These are phyloP conservation scores for Pachycephala philippinensis DNA, from an alignment of 2,113 vertebrate genomes.

Conservation along the genomic window DNA sequence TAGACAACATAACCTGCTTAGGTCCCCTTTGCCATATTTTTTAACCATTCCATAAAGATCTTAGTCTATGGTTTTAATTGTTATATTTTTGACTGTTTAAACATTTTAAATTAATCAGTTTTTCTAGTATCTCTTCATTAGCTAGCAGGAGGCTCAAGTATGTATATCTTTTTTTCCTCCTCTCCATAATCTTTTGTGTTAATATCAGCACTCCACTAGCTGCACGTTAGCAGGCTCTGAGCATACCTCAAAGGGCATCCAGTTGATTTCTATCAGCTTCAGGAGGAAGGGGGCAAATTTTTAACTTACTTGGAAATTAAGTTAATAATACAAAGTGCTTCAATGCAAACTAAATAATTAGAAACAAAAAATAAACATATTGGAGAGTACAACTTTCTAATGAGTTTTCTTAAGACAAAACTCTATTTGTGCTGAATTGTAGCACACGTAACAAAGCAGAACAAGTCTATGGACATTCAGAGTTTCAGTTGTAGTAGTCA, in stretches of 20 bases:
- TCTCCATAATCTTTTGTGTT: background rate
- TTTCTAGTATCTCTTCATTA: background rate
- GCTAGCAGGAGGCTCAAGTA: background rate
- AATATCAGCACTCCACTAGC: background rate
- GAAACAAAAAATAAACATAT: background rate
- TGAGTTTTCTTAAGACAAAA: background rate
- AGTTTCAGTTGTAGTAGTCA: background rate
- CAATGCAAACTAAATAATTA: background rate
- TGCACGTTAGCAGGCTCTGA: rapidly evolving
- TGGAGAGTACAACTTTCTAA: background rate
- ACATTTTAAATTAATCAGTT: background rate
- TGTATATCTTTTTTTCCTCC: background rate
- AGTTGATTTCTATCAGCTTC: background rate
- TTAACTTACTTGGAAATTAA: background rate
- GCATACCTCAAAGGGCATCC: background rate
- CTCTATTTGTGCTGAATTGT: background rate
- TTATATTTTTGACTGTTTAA: background rate
- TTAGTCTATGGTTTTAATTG: background rate
- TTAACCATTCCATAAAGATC: background rate
- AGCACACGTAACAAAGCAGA: background rate
- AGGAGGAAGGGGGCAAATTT: background rate
- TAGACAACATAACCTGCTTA: background rate
- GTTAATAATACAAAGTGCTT: background rate
- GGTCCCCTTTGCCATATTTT: background rate
- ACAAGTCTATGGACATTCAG: background rate